Base-by-base conservation (phyloP, 2,888 invertebrate genomes). In the Cephus spinipes region DNA sequence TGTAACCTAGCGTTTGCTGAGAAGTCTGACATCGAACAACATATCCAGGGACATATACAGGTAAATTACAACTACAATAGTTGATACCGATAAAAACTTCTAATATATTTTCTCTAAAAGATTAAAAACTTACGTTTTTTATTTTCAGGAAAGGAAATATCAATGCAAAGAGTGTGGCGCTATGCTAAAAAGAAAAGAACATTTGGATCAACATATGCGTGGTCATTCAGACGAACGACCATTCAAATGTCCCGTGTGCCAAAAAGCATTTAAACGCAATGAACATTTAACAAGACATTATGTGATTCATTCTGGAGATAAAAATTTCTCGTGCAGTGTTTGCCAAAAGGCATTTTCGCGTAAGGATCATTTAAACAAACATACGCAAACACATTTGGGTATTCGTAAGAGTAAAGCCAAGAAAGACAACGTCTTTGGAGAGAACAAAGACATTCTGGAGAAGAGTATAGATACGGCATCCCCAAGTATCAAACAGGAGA, bases 201-300 rank as follows among this genome's bases (percentile, higher is more conserved):
- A 93, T 79, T 83, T 93, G 23, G 93, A 93, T 81, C 91, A 92
- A 71, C 93, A 93, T 77, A 92, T 92, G 90, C 89, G 92, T 12
- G 92, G 92, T 31, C 93, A 92, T 79, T 92, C 92, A 11, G 91
- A 92, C 73, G 92, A 92, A 79, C 87, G 93, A 74, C 93, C 92
- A 1, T 92, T 89, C 80, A 91, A 91, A 75, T 92, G 92, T 83
- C 89, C 89, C 0, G 88, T 92, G 15, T 92, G 92, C 79, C 89
- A 89, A 68, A 92, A 92, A 82, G 92, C 91, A 3, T 93, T 93
- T 83, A 93, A 93, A 79, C 89, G 93, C 68, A 93, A 93, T 81
- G 93, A 93, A 79, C 93, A 93, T 83, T 88, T 93, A n/a, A 92
- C 93, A 0, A 91, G 93, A 74, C 93, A 93, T 83, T 92, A 91